A percentile compares a stretch with the other conserved stretches of the same genome.
phyloP scores from a whole-genome alignment of 2,888 invertebrate species.

The Aporophyla nigra region DNA sequence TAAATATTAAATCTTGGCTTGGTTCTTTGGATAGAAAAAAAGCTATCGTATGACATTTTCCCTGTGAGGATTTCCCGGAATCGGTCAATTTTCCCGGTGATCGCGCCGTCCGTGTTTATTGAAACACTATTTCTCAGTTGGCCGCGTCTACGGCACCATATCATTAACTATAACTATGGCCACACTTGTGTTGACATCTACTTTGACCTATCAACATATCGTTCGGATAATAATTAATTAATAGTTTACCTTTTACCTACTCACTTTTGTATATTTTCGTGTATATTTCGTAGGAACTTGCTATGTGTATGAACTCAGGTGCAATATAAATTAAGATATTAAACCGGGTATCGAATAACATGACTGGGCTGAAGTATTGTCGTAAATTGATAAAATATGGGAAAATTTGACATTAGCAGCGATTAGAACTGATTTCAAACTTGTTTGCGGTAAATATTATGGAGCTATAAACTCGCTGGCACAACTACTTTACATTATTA shows the following conservation, averaged over 20 bases:
- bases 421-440: constrained; percentile 37
- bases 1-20: constrained; percentile 90
- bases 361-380: constrained; percentile 12
- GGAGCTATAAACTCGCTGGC: constrained; percentile 18
- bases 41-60: constrained; percentile 87
- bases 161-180: constrained; percentile 75
- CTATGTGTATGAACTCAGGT: neutral
- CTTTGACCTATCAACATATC: constrained; percentile 50
- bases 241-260: neutral
- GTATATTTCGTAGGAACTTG: constrained; percentile 1
- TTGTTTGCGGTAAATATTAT: constrained; percentile 13
- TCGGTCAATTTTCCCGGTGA: constrained; percentile 90
- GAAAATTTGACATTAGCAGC: neutral
- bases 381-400: constrained; percentile 43
- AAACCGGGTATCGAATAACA: constrained; percentile 16
- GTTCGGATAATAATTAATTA: constrained; percentile 23
- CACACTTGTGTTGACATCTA: constrained; percentile 50
- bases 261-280: neutral
- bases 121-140: constrained; percentile 89
- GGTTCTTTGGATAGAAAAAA: constrained; percentile 86
- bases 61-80: constrained; percentile 87
- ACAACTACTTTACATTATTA: constrained; percentile 32
- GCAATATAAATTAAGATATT: constrained; percentile 9
- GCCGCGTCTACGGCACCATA: constrained; percentile 77
- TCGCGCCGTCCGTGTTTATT: constrained; percentile 87